Evolutionary conservation across 92 coral and sea anemone species (phyloP).

Genomic region (Chrysogorgia sp.): DNA sequence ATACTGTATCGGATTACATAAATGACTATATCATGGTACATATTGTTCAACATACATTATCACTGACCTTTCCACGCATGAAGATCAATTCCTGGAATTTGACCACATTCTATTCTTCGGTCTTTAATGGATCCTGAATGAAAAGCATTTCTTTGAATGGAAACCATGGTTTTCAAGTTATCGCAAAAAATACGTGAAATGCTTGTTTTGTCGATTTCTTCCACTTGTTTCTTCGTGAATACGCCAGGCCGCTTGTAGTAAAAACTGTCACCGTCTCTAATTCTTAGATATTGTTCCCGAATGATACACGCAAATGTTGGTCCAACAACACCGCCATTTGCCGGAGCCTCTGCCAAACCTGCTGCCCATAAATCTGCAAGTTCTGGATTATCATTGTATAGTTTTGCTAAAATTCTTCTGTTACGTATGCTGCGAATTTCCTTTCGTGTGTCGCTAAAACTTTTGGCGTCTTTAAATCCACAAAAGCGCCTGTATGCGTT

Average conservation of each 20-base stretch:
- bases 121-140: not conserved
- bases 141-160: constrained; percentile 21
- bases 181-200: constrained; percentile 13
- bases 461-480: constrained; percentile 13
- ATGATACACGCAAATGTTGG: constrained; percentile 24
- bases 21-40: no score
- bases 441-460: not conserved
- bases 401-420: not conserved
- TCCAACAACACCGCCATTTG: constrained; percentile 24
- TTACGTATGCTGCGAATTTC: not conserved
- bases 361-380: constrained; percentile 23
- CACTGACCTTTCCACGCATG: not conserved
- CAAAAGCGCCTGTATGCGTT: constrained; percentile 44
- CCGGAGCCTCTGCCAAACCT: constrained; percentile 23
- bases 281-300: not conserved
- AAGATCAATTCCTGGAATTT: constrained; percentile 14
- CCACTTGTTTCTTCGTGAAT: not conserved
- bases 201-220: not conserved
- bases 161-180: constrained; percentile 11
- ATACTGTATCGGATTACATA: no score
- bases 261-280: constrained; percentile 24
- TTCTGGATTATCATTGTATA: constrained; percentile 6
- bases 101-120: not conserved
- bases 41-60: not conserved
- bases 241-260: not conserved